These are phyloP conservation scores for Zonitis immaculata DNA, from an alignment of 2,888 invertebrate species.

Conservation along the genomic window DNA sequence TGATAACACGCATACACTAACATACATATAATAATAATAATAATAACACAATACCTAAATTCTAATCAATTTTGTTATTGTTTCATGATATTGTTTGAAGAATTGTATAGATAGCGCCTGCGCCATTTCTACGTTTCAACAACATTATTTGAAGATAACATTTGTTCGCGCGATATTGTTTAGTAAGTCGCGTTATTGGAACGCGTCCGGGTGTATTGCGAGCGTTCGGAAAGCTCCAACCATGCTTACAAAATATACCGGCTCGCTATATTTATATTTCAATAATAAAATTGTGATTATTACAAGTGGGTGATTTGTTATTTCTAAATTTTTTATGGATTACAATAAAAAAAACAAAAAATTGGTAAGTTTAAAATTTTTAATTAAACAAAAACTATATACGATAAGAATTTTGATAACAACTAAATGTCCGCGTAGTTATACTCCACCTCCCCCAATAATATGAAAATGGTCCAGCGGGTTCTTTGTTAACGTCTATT, in stretches of 20 bases:
- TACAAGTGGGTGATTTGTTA: too few species aligned
- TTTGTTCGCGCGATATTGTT: slow-evolving; percentile 12
- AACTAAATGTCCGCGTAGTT: too few species aligned
- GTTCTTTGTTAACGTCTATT: slow-evolving; percentile 47
- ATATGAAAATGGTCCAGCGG: slow-evolving; percentile 48
- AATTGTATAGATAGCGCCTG: slow-evolving; percentile 15
- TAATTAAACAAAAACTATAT: too few species aligned
- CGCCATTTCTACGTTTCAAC: slow-evolving; percentile 4
- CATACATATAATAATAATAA: not conserved
- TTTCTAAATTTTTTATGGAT: slow-evolving; percentile 1
- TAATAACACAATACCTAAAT: slow-evolving; percentile 13
- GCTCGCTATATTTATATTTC: too few species aligned
- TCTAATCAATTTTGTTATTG: slow-evolving; percentile 23
- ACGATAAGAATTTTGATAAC: not conserved
- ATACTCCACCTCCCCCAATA: slow-evolving; percentile 38
- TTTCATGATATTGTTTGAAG: slow-evolving; percentile 16
- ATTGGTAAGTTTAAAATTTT: not conserved
- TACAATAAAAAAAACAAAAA: not conserved
- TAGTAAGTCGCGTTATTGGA: slow-evolving; percentile 15
- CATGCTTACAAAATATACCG: slow-evolving; percentile 13
- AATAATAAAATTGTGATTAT: too few species aligned
- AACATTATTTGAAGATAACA: slow-evolving; percentile 6
- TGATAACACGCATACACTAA: slow-evolving; percentile 1
- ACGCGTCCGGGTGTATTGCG: slow-evolving; percentile 8
- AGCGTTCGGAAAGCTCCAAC: slow-evolving; percentile 1